These are phyloP conservation scores for Cuniculus paca DNA, from an alignment of 2,797 vertebrate species.

Conservation along the genomic window DNA sequence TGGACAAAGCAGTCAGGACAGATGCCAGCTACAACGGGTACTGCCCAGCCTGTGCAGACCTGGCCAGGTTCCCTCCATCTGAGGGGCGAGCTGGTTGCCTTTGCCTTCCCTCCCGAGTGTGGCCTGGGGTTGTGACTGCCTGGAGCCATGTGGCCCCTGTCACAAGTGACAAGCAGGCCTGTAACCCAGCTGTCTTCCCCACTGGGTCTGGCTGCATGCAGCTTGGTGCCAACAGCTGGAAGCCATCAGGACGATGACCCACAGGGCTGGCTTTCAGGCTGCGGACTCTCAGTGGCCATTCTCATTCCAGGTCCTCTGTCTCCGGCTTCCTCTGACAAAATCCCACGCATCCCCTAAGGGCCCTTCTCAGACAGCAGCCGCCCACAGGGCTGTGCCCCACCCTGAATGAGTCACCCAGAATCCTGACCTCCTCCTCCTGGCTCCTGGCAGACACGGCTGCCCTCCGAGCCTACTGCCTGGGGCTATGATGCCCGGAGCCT, in stretches of 20 bases:
- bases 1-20: neutral
- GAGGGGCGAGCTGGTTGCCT: too few relatives aligned
- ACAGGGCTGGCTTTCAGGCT: neutral
- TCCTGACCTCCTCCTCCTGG: neutral
- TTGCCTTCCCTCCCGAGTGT: neutral
- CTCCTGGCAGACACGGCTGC: neutral
- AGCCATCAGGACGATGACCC: neutral
- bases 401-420: neutral
- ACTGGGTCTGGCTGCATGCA: fast-evolving
- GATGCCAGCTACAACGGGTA: neutral
- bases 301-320: neutral
- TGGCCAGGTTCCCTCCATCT: neutral
- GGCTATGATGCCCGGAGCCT: neutral
- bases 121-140: neutral
- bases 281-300: fast-evolving
- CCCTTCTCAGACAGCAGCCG: neutral
- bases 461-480: neutral
- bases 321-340: neutral
- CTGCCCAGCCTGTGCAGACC: neutral
- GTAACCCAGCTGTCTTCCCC: neutral
- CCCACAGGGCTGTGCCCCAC: too few relatives aligned
- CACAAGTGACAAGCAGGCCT: neutral
- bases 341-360: neutral
- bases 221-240: neutral
- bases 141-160: neutral